A percentile compares a stretch with the other conserved stretches of the same genome.
Evolutionary conservation across 1,140 invertebrate genomes (phyloP).

Genomic region (Aplysia californica): DNA sequence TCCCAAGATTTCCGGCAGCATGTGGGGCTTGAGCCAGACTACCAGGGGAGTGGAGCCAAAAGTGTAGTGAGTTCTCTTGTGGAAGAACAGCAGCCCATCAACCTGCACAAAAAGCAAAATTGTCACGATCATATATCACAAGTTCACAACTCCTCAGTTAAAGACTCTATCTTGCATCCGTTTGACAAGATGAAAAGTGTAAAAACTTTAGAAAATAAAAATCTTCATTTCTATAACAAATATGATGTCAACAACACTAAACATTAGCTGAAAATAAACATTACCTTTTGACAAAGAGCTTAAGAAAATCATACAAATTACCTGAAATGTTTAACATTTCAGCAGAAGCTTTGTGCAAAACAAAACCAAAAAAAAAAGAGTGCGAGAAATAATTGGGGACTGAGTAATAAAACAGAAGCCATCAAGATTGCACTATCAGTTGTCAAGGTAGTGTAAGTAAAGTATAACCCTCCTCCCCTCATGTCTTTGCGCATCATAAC

Average conservation of each 20-base stretch:
- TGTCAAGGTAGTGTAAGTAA: too few species aligned
- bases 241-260: background rate
- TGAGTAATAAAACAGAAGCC: too few species aligned
- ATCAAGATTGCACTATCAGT: too few species aligned
- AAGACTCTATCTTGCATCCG: background rate
- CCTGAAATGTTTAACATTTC: slow-evolving; percentile 1
- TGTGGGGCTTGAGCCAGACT: slow-evolving; percentile 88
- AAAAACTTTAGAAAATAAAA: slow-evolving; percentile 4
- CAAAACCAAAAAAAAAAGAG: too few species aligned
- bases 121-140: background rate
- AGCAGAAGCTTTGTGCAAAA: too few species aligned
- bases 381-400: too few species aligned
- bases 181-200: background rate
- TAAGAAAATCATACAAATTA: background rate
- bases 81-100: slow-evolving; percentile 67
- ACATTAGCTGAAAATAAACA: background rate
- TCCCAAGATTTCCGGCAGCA: slow-evolving; percentile 84
- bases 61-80: slow-evolving; percentile 76
- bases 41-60: slow-evolving; percentile 85
- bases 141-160: background rate
- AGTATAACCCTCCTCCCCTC: too few species aligned
- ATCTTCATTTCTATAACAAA: background rate
- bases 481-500: too few species aligned
- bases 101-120: slow-evolving; percentile 47
- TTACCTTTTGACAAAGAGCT: background rate